These are phyloP conservation scores for Lepidurus apus DNA, from an alignment of 1,140 invertebrate species.

Conservation along the genomic window DNA sequence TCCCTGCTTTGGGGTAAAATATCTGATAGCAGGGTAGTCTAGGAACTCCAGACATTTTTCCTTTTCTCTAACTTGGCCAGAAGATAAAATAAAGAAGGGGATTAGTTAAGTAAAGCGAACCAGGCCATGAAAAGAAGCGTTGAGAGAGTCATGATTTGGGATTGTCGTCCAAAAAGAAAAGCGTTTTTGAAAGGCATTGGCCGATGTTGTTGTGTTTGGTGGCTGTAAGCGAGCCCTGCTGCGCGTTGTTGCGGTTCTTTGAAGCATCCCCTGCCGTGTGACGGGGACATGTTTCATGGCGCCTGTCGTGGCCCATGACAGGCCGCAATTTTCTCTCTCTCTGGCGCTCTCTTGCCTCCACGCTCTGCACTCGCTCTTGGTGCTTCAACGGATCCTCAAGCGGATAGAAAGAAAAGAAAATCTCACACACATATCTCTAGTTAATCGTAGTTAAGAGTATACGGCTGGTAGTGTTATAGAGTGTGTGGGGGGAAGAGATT, in stretches of 20 bases:
- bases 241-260: slow-evolving; percentile 20
- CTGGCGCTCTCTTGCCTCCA: not conserved
- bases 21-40: too few relatives aligned
- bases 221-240: slow-evolving; percentile 20
- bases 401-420: not conserved
- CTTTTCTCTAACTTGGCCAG: too few relatives aligned
- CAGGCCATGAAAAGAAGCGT: not conserved
- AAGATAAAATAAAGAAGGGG: too few relatives aligned
- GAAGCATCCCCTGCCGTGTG: slow-evolving; percentile 20
- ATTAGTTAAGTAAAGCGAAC: not conserved
- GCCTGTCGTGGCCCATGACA: slow-evolving; percentile 20
- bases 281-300: slow-evolving; percentile 20
- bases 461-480: not conserved
- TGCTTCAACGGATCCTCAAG: not conserved
- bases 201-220: slow-evolving; percentile 6
- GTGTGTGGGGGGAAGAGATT: not conserved
- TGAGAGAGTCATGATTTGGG: slow-evolving; percentile 21
- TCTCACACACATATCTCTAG: not conserved
- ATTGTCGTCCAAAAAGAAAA: not conserved
- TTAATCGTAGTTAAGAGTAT: not conserved
- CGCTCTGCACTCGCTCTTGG: not conserved
- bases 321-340: slow-evolving; percentile 8
- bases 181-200: slow-evolving; percentile 3
- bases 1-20: too few relatives aligned
- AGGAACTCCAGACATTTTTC: too few relatives aligned